A percentile compares a stretch with the other conserved stretches of the same genome.
These are phyloP conservation scores for Stenotaenia linearis DNA, from an alignment of 2,888 invertebrate species.

Conservation along the genomic window DNA sequence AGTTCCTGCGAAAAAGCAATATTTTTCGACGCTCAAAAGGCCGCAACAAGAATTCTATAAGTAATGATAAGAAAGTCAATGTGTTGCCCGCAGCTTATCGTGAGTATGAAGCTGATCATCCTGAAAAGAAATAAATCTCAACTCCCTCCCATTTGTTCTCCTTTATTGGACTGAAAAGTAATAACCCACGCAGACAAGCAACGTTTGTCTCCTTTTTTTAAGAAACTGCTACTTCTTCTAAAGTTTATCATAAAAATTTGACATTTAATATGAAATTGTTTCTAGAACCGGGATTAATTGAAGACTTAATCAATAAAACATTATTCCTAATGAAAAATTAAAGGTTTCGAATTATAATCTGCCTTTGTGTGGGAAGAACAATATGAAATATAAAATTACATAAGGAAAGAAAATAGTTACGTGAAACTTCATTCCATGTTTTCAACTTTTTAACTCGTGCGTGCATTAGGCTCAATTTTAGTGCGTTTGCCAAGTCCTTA, in stretches of 20 bases:
- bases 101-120: background rate
- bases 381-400: background rate
- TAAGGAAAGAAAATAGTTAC: background rate
- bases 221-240: background rate
- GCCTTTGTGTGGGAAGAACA: background rate
- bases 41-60: background rate
- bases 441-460: background rate
- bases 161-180: background rate
- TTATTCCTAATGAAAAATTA: background rate
- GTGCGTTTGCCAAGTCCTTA: background rate
- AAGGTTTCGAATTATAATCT: background rate
- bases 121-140: background rate
- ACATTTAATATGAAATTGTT: background rate
- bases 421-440: background rate
- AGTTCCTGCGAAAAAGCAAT: slow-evolving; percentile 1
- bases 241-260: background rate
- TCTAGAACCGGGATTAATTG: too few relatives aligned
- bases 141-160: background rate
- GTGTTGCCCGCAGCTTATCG: background rate
- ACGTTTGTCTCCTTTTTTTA: background rate
- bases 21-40: background rate
- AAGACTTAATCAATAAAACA: background rate
- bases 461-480: background rate
- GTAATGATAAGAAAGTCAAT: background rate
- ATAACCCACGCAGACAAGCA: background rate